Evolutionary conservation across 2,888 invertebrate genomes (phyloP).

Genomic region (Vanessa cardui): DNA sequence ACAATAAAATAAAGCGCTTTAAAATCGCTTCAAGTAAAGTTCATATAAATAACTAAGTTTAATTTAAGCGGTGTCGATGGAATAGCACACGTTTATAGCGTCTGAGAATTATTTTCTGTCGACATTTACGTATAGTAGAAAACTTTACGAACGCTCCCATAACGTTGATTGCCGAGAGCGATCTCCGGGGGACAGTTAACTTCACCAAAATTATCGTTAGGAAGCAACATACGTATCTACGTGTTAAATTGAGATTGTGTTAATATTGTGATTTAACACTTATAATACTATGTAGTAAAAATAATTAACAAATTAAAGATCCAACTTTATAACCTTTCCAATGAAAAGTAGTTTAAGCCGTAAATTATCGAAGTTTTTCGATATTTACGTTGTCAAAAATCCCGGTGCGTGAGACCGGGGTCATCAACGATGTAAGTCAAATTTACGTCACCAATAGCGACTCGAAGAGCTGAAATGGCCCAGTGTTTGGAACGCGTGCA

Average conservation of each 20-base stretch:
- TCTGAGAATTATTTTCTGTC: conserved; percentile 32
- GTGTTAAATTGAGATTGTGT: conserved; percentile 24
- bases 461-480: no score
- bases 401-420: no score
- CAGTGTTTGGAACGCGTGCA: no score
- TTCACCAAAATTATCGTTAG: conserved; percentile 32
- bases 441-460: no score
- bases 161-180: conserved; percentile 38
- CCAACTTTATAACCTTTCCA: no score
- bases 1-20: no score
- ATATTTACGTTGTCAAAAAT: no score
- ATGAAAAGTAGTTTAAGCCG: no score
- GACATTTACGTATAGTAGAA: conserved; percentile 38
- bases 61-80: conserved; percentile 27
- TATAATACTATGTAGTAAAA: no score
- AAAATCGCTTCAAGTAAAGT: neutral
- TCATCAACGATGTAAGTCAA: no score
- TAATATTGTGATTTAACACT: neutral
- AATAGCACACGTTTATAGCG: conserved; percentile 27
- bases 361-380: no score
- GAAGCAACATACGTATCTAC: conserved; percentile 21
- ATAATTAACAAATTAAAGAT: no score
- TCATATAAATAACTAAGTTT: conserved; percentile 22
- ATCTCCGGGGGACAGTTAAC: conserved; percentile 33
- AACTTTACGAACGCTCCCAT: conserved; percentile 36